Evolutionary conservation across 2,888 invertebrate genomes (phyloP), one percentile per base, ranked within the genome.

Genomic region (Pseudanteris insignis): DNA sequence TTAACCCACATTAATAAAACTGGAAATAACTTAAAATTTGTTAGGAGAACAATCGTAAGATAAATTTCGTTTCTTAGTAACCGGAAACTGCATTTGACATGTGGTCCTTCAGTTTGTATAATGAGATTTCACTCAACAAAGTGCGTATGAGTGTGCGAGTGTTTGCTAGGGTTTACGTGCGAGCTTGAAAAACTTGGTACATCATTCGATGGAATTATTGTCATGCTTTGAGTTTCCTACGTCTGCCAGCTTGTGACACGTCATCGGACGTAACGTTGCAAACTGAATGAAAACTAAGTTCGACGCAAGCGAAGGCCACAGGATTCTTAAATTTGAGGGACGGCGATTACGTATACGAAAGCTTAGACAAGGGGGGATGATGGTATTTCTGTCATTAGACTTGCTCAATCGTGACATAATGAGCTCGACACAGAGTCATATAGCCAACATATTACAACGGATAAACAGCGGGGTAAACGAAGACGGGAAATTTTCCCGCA

Each of bases 231-330:
- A 48, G 48, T 48, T 60, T 38, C 36, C 38, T 33, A 2, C 37
- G 13, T 28, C 33, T 18, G 3, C 18, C 18, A 18, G 43, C 26
- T 21, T 32, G 25, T 29, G 36, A 28, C 40, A 5, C 51, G 66
- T 67, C 63, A 66, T 65, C 54, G 62, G 41, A 47, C 57, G 44
- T 43, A 66, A 64, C 66, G 67, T 64, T 51, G 59, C 55, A 41
- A 60, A 63, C 60, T 44, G 43, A 66, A 64, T 62, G 68, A 48
- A 67, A 70, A 67, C 68, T 67, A 57, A 68, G 67, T 68, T 68
- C 55, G 66, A 66, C 64, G 63, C 55, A 57, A 53, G 65, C 55
- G 40, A 63, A 48, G 59, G 34, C 37, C 50, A 44, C 25, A 67
- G 68, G 66, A 69, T 67, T 47, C 59, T 48, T 5, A 26, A 67